Evolutionary conservation across 64 coral and sea anemone species (phyloP), one percentile per base, ranked within the genome.

Genomic region (Montipora foliosa): DNA sequence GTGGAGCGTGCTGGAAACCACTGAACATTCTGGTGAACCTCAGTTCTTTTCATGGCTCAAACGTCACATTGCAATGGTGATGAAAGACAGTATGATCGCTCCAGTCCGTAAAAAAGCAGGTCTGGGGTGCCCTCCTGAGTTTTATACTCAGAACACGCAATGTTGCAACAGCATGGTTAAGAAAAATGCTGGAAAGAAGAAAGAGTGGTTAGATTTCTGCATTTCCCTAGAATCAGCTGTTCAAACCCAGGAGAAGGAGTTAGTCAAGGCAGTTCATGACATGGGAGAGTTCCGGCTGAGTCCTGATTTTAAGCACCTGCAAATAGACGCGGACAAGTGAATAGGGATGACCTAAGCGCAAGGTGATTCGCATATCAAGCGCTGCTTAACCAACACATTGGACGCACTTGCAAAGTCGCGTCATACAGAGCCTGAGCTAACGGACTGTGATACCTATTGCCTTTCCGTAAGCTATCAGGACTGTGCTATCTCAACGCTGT

Each of bases 71-170:
- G 67, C 62, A 48, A 48, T 70, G 61, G 84, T 72, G 3, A 87
- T 87, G 84, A 87, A 87, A 87, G 84, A 87, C 44, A 87, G 74
- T 73, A 45, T 87, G 15, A 87, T 87, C 49, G 46, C 84, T 19
- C 64, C 51, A 75, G 84, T 73, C 8, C 84, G 84, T 71, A 68
- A 25, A 25, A 25, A 25, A 25, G 25, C 25, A 25, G 25, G 25
- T 25, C 25, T 25, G 25, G 25, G 25, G 25, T 25, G 25, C 25
- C 25, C 25, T 25, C 0, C 25, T 25, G 25, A 25, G 25, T 25
- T 25, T 25, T 25, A 25, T 25, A 25, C 25, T 25, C 25, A 25
- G 25, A 25, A 25, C 25, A 25, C 0, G 25, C 25, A 25, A 25
- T 25, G 25, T 25, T 25, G 25, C 25, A 25, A 25, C 25, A 25